These are phyloP conservation scores for Cryptoblepharus egeriae DNA, from an alignment of 2,797 vertebrate species.

Conservation along the genomic window DNA sequence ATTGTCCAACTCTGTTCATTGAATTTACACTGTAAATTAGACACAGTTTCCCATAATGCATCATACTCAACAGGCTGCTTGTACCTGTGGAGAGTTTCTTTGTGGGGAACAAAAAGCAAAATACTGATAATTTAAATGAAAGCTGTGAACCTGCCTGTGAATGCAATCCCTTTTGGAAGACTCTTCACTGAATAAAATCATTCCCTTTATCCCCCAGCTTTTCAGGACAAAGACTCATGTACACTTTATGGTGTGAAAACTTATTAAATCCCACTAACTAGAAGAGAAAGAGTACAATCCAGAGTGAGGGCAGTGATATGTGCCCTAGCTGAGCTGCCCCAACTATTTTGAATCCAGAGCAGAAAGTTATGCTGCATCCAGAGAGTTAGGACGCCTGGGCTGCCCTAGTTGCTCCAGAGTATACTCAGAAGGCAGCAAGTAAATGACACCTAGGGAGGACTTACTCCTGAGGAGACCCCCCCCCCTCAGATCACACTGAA, in stretches of 20 bases:
- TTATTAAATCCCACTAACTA: not conserved
- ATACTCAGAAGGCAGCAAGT: too few species aligned
- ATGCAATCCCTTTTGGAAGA: conserved; percentile 1
- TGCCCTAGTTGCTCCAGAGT: too few species aligned
- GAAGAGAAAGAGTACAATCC: too few species aligned
- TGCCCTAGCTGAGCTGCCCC: too few species aligned
- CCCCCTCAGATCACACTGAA: too few species aligned
- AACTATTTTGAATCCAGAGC: too few species aligned
- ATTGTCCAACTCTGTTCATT: not conserved
- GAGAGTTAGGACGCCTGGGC: too few species aligned
- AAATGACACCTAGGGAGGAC: too few species aligned
- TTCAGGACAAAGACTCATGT: not conserved
- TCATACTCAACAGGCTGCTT: not conserved
- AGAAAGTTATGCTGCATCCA: too few species aligned
- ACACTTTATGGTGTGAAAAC: not conserved
- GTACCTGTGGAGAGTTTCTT: not conserved
- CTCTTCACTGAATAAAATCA: not conserved
- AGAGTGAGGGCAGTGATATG: too few species aligned
- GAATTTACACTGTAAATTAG: not conserved
- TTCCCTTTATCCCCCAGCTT: not conserved
- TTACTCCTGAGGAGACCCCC: too few species aligned
- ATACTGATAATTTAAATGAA: not conserved
- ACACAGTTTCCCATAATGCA: not conserved
- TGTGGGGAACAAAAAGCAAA: not conserved
- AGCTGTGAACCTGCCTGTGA: not conserved